Percentiles rank a stretch among this genome's conserved stretches.
Conservation (phyloP, 2,888 invertebrate genomes). For the Rotaria sp. region DNA sequence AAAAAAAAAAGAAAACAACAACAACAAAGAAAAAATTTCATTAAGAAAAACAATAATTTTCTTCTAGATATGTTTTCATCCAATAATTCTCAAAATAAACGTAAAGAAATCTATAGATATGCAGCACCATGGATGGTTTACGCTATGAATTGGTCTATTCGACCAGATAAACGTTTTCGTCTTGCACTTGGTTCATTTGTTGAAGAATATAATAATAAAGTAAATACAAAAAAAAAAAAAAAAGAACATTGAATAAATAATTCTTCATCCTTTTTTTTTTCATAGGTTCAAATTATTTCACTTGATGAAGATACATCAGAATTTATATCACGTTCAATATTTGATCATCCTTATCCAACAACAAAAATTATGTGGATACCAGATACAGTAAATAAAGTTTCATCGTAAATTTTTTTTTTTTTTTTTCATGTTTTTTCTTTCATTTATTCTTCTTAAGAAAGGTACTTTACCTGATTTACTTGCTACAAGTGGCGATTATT, state of each 20-base stretch:
- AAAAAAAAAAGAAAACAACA: neutral
- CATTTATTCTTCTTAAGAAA: conserved; percentile 53
- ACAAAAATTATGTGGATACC: conserved; percentile 99
- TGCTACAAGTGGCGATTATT: conserved; percentile 88
- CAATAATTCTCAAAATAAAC: conserved; percentile 32
- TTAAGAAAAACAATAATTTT: neutral
- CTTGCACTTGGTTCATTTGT: conserved; percentile 95
- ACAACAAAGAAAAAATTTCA: too few relatives aligned
- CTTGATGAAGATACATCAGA: conserved; percentile 97
- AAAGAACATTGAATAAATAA: neutral
- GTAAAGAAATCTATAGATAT: conserved; percentile 58
- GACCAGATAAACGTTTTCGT: conserved; percentile 87
- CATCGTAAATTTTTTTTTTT: too few relatives aligned
- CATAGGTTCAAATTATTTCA: conserved; percentile 73
- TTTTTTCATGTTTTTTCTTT: neutral
- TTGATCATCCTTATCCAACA: conserved; percentile 97
- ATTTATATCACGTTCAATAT: conserved; percentile 87
- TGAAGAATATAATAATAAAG: conserved; percentile 64
- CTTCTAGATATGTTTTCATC: neutral
- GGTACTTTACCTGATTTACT: conserved; percentile 85
- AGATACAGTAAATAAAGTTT: conserved; percentile 69
- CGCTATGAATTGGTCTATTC: conserved; percentile 96
- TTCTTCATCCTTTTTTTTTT: neutral
- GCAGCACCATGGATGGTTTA: conserved; percentile 96
- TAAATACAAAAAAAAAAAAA: conserved; percentile 50